Evolutionary conservation across 2,113 vertebrate species (phyloP).

Genomic region (Micromys minutus): DNA sequence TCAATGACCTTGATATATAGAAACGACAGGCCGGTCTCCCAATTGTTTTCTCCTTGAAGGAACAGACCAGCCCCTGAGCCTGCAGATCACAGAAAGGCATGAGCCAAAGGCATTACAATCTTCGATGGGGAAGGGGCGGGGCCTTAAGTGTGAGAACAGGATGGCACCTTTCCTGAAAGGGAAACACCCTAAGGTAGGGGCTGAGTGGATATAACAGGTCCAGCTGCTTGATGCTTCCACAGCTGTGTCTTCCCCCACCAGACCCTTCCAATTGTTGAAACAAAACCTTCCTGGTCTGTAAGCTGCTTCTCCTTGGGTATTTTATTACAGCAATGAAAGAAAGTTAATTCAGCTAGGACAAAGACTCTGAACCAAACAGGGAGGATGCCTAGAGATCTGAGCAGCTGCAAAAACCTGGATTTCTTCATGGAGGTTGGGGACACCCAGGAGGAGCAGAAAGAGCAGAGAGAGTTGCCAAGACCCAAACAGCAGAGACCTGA

Average conservation of each 20-base stretch:
- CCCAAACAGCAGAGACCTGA: neutral
- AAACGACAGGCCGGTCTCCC: neutral
- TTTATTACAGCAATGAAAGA: neutral
- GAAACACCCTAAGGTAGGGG: neutral
- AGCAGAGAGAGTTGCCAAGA: neutral
- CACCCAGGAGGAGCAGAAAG: accelerated
- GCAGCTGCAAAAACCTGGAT: neutral
- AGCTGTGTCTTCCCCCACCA: neutral
- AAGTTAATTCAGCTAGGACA: neutral
- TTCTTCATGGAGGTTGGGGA: neutral
- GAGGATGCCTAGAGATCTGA: neutral
- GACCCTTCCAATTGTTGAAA: neutral
- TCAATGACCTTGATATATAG: neutral
- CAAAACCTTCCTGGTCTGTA: neutral
- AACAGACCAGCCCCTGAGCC: neutral
- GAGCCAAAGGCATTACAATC: neutral
- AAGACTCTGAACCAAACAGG: neutral
- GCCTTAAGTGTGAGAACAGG: neutral
- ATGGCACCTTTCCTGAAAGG: neutral
- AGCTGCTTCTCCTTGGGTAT: neutral
- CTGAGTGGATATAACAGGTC: neutral
- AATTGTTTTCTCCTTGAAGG: neutral
- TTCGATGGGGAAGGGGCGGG: neutral
- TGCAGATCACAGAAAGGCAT: neutral
- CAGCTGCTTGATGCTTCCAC: neutral